phyloP scores from a whole-genome alignment of 2,797 vertebrate genomes.

The Poliocrania exsul region DNA sequence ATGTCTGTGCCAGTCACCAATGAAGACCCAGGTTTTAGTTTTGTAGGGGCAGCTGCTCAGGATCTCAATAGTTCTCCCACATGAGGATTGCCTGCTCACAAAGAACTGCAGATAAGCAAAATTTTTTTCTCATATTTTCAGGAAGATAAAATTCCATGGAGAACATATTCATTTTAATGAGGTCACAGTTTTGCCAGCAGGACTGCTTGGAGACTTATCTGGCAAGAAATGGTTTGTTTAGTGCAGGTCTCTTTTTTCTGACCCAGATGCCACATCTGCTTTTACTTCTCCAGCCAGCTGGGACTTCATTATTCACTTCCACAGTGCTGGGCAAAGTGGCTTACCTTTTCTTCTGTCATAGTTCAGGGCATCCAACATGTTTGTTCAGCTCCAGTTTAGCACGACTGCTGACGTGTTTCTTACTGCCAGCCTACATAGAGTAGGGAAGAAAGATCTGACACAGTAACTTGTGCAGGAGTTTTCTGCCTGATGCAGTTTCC shows the following conservation, averaged over 20 bases:
- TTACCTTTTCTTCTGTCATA: background rate
- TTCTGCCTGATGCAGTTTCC: background rate
- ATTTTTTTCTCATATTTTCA: background rate
- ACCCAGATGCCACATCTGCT: background rate
- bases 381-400: background rate
- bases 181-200: background rate
- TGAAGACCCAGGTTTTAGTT: background rate
- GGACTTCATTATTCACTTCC: background rate
- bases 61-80: background rate
- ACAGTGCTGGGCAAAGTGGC: rapidly evolving
- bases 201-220: background rate
- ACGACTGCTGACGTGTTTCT: rapidly evolving
- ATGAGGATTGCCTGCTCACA: background rate
- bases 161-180: background rate
- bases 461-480: background rate
- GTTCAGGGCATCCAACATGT: background rate
- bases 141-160: background rate
- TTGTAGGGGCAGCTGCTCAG: background rate
- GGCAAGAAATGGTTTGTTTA: background rate
- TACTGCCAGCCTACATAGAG: rapidly evolving
- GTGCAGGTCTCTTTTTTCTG: background rate
- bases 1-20: background rate
- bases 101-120: background rate
- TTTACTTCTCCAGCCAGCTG: background rate
- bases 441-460: background rate